Evolutionary conservation across 1,140 invertebrate species (phyloP).

Genomic region (Caenorhabditis tropicalis): DNA sequence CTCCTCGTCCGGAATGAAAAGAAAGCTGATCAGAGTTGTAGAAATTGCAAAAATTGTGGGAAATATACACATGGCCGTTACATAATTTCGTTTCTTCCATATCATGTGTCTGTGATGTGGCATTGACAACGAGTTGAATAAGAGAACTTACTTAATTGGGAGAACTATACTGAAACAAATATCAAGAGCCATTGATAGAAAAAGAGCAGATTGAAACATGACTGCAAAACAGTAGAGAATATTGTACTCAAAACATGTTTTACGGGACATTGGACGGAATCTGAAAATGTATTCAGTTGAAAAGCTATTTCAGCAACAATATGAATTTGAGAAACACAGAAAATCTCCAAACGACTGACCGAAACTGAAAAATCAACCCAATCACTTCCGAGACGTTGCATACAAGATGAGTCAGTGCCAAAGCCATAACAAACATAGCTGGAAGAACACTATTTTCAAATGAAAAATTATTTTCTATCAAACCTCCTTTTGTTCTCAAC

Average conservation of each 20-base stretch:
- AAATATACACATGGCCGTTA: conserved; percentile 3
- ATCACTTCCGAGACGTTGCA: not conserved
- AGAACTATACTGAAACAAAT: conserved; percentile 26
- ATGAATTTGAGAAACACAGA: too few species aligned
- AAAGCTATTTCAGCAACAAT: too few species aligned
- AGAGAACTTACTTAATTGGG: not conserved
- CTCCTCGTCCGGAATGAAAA: conserved; percentile 10
- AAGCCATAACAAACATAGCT: conserved; percentile 10
- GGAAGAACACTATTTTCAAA: not conserved
- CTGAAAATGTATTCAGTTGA: not conserved
- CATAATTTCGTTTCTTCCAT: conserved; percentile 31
- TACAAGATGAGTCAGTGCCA: not conserved
- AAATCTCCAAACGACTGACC: not conserved
- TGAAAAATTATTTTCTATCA: too few species aligned
- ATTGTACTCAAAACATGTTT: conserved; percentile 20
- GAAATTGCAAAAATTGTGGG: not conserved
- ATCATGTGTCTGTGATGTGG: not conserved
- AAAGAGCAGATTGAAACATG: conserved; percentile 12
- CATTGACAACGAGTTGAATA: not conserved
- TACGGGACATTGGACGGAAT: conserved; percentile 6
- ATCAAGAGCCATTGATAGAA: conserved; percentile 1
- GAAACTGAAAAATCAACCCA: not conserved
- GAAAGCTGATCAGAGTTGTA: not conserved
- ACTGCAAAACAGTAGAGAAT: not conserved
- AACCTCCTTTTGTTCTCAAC: conserved; percentile 15